Evolutionary conservation across 2,888 invertebrate species (phyloP).

Genomic region (Hipparchia semele): DNA sequence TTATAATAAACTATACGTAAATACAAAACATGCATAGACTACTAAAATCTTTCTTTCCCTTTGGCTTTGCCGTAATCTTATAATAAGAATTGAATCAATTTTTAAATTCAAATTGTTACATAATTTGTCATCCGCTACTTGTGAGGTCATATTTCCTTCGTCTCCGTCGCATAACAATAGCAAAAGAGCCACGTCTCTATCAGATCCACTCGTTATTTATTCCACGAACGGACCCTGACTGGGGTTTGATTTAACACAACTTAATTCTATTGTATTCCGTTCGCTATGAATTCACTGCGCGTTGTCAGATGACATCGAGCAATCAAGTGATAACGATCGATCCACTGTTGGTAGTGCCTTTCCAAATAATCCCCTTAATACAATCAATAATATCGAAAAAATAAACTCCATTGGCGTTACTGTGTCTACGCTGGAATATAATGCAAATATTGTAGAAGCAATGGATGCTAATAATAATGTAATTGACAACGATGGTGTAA

Average conservation of each 20-base stretch:
- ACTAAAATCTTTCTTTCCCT: too few species aligned
- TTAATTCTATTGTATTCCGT: conserved; percentile 50
- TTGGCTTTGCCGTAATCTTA: too few species aligned
- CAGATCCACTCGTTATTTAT: conserved; percentile 41
- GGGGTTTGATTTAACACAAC: conserved; percentile 48
- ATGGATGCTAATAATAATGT: conserved; percentile 28
- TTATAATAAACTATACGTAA: too few species aligned
- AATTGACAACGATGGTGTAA: conserved; percentile 4
- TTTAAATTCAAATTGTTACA: conserved; percentile 12
- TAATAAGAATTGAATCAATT: background rate
- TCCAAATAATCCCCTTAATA: conserved; percentile 27
- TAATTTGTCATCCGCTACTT: conserved; percentile 22
- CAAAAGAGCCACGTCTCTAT: conserved; percentile 34
- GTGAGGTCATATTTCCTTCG: conserved; percentile 26
- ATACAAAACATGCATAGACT: too few species aligned
- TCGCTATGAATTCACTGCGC: conserved; percentile 46
- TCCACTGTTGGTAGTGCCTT: conserved; percentile 36
- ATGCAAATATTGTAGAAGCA: conserved; percentile 16
- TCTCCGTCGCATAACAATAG: conserved; percentile 33
- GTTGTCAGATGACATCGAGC: conserved; percentile 48
- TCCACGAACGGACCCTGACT: conserved; percentile 42
- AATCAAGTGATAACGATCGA: conserved; percentile 50
- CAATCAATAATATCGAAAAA: conserved; percentile 12
- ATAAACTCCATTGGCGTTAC: conserved; percentile 28
- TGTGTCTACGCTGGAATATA: background rate